These are phyloP conservation scores for Ophiothrix spiculata DNA, from an alignment of 35 echinoderm and acorn worm species.

Conservation along the genomic window DNA sequence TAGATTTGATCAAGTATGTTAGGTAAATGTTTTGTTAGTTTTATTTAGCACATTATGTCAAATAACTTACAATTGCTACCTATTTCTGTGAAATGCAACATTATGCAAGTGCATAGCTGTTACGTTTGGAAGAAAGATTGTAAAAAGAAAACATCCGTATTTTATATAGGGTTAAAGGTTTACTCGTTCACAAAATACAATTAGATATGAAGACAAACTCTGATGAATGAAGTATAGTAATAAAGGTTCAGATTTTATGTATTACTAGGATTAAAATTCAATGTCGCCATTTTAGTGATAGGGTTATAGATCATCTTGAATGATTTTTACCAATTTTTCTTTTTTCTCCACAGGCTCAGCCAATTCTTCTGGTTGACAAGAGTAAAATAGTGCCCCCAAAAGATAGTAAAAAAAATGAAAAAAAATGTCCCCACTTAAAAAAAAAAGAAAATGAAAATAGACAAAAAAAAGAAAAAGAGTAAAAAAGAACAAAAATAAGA, in stretches of 20 bases:
- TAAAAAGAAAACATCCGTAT: too few relatives aligned
- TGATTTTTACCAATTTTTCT: conserved; percentile 10
- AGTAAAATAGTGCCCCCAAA: background rate
- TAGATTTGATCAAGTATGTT: too few relatives aligned
- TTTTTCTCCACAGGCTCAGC: conserved; percentile 20
- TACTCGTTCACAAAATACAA: too few relatives aligned
- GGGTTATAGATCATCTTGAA: background rate
- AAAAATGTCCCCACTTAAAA: background rate
- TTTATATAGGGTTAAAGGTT: too few relatives aligned
- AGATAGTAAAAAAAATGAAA: conserved; percentile 12
- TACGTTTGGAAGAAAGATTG: too few relatives aligned
- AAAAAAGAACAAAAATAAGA: conserved; percentile 5
- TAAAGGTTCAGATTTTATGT: background rate
- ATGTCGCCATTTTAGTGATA: background rate
- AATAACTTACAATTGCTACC: too few relatives aligned
- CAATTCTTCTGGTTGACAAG: background rate
- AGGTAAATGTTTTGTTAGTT: too few relatives aligned
- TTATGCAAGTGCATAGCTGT: too few relatives aligned
- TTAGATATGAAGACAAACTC: background rate
- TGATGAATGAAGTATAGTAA: background rate
- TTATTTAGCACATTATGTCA: too few relatives aligned
- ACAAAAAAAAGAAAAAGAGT: conserved; percentile 29
- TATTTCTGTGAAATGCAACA: too few relatives aligned
- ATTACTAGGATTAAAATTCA: background rate
- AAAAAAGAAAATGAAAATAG: conserved; percentile 21